Conservation (phyloP, 2,797 vertebrate genomes). For the Syngnathus acus region DNA sequence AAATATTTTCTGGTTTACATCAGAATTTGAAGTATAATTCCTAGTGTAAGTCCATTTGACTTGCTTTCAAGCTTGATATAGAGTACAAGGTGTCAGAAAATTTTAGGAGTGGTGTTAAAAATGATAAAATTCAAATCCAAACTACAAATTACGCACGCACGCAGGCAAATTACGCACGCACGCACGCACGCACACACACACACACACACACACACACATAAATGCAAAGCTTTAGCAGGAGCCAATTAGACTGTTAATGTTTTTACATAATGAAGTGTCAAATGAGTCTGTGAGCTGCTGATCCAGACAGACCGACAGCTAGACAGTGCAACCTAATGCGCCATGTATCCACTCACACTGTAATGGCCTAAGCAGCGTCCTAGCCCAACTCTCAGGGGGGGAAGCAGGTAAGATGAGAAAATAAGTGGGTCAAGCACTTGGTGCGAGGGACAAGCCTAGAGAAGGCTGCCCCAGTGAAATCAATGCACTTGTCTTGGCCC, state of each 20-base stretch:
- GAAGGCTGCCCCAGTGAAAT: conserved; percentile 68
- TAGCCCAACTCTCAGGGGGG: conserved; percentile 70
- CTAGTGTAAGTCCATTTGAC: no score
- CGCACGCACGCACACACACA: no score
- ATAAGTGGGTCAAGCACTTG: conserved; percentile 77
- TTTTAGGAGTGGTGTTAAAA: no score
- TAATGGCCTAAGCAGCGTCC: conserved; percentile 69
- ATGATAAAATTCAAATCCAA: no score
- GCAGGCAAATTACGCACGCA: no score
- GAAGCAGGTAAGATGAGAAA: conserved; percentile 77
- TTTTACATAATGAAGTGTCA: neutral
- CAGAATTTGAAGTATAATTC: no score
- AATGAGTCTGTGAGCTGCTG: conserved; percentile 30
- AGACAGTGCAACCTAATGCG: conserved; percentile 62
- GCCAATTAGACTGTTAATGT: neutral
- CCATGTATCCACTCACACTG: conserved; percentile 62
- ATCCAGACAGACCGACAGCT: conserved; percentile 29
- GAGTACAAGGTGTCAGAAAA: no score
- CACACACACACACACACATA: neutral
- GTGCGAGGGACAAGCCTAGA: conserved; percentile 61
- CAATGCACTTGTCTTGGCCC: conserved; percentile 63
- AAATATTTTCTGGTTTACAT: no score
- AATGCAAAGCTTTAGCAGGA: neutral
- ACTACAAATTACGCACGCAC: no score
- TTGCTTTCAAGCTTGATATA: no score